These are phyloP conservation scores for Whitmania pigra DNA, from an alignment of 1,140 invertebrate genomes.

Conservation along the genomic window DNA sequence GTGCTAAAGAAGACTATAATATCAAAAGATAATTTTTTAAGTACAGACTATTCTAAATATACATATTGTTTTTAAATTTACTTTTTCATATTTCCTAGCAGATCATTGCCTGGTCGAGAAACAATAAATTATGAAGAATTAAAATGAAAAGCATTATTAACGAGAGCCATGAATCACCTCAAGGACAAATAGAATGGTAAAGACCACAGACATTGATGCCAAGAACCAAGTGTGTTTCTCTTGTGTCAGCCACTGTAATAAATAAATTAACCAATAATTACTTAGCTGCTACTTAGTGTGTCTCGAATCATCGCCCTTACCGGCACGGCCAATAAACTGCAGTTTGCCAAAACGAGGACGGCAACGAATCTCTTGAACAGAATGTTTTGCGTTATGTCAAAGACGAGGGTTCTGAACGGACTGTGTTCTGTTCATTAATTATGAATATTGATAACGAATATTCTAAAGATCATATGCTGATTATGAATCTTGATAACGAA, in stretches of 20 bases:
- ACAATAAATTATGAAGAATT: neutral
- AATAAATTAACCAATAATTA: neutral
- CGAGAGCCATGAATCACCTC: constrained; percentile 38
- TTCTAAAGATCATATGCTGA: too few relatives aligned
- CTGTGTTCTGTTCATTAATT: constrained; percentile 31
- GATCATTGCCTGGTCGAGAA: neutral
- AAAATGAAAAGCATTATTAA: constrained; percentile 4
- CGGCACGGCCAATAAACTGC: constrained; percentile 75
- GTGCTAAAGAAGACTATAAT: too few relatives aligned
- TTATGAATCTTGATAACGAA: constrained; percentile 15
- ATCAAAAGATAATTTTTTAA: too few relatives aligned
- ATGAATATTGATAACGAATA: constrained; percentile 11
- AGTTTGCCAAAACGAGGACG: constrained; percentile 79
- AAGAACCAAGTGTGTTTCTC: constrained; percentile 59
- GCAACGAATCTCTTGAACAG: constrained; percentile 89
- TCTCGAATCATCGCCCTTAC: constrained; percentile 47
- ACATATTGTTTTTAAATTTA: too few relatives aligned
- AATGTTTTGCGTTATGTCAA: constrained; percentile 94
- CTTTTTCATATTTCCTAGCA: too few relatives aligned
- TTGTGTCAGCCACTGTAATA: constrained; percentile 46
- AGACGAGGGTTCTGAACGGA: constrained; percentile 77
- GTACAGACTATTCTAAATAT: too few relatives aligned
- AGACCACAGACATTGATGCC: constrained; percentile 70
- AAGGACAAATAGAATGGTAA: constrained; percentile 50
- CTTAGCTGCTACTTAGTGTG: neutral